A percentile compares a stretch with the other conserved stretches of the same genome.
These are phyloP conservation scores for Rambutsinella grinnellia DNA, from an alignment of 2,888 invertebrate genomes.

Conservation along the genomic window DNA sequence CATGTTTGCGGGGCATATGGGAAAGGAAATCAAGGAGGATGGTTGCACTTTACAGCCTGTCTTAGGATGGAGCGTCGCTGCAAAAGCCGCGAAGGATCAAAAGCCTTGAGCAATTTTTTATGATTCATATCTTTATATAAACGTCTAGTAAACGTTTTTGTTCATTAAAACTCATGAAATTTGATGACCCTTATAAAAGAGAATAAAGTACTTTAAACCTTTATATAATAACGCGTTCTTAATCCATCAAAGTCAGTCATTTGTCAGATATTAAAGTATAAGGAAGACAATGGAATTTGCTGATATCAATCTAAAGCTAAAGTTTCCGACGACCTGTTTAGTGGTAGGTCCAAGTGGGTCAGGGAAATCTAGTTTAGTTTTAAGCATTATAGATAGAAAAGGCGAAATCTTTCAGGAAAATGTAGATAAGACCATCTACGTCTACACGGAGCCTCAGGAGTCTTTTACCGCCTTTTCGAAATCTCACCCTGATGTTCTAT, in stretches of 20 bases:
- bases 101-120: no score
- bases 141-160: no score
- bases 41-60: slow-evolving; percentile 32
- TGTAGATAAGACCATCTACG: not conserved
- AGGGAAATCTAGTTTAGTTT: not conserved
- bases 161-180: no score
- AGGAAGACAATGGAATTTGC: not conserved
- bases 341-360: not conserved
- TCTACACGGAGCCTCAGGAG: not conserved
- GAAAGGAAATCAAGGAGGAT: slow-evolving; percentile 22
- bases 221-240: no score
- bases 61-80: slow-evolving; percentile 45
- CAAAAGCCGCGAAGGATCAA: no score
- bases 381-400: not conserved
- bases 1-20: slow-evolving; percentile 54
- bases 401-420: not conserved
- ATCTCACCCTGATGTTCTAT: not conserved
- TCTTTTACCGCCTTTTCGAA: not conserved
- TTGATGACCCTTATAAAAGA: no score
- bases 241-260: no score
- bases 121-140: no score
- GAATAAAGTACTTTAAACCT: no score
- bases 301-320: not conserved
- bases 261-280: no score
- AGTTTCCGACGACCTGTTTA: not conserved